Evolutionary conservation across 2,113 vertebrate species (phyloP), one percentile per base, ranked within the genome.

Genomic region (Grammomys surdaster): DNA sequence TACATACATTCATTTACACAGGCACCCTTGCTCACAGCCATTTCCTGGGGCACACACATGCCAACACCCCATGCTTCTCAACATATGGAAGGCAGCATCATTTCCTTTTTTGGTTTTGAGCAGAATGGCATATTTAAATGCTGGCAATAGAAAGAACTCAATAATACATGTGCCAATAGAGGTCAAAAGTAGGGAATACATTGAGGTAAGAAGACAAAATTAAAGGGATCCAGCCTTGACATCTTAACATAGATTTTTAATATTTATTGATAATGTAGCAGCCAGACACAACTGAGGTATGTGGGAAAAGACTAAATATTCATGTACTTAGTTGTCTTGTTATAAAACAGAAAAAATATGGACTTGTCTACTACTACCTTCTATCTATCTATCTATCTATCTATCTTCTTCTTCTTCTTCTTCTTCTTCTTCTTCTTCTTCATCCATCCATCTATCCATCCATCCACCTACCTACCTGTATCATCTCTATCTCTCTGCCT

Each of bases 171-270:
- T 67, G 60, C 28, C 17, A 46, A 28, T 33, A 33, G 0, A 17
- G n/a, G 70, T 90, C 92, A 90, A 75, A 95, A 40, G 84, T 17
- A 80, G 19, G 77, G 90, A 70, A 31, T 17, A 14, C 19, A 95
- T 95, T 80, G 43, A 51, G 91, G 82, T 86, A 36, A 81, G 20
- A 94, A 95, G 17, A 86, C 76, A 89, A 89, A 90, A 91, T 67
- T 80, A 81, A 86, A 22, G 11, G 22, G 46, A 78, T 22, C 58
- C 63, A 17, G 22, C 54, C 28, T 3, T 24, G 73, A 67, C 54
- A 82, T 56, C 51, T 4, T 36, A 46, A 56, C 69, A 67, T 0
- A 28, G 31, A 60, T 88, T 17, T 92, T 92, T 65, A 91, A 36
- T 4, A 43, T 63, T 73, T 72, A 46, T 24, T 60, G 7, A 72